phyloP scores from a whole-genome alignment of 2,888 invertebrate species.

The Iselma pallidipennis region DNA sequence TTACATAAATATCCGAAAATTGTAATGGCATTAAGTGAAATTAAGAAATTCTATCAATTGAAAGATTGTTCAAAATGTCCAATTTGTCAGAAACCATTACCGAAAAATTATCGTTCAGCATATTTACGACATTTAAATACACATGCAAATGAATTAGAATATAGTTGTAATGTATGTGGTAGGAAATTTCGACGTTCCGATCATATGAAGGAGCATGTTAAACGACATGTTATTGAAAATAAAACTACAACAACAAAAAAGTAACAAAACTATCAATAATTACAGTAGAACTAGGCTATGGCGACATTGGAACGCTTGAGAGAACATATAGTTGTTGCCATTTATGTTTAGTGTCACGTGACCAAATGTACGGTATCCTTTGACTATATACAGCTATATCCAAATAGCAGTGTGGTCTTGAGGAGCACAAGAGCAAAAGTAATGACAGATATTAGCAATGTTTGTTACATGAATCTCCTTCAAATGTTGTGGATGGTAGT shows the following conservation, averaged over 20 bases:
- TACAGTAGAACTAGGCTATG: no score
- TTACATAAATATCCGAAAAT: slow-evolving; percentile 18
- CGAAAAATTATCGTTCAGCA: slow-evolving; percentile 15
- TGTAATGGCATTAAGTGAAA: slow-evolving; percentile 19
- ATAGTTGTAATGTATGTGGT: slow-evolving; percentile 16
- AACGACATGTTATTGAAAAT: slow-evolving; percentile 14
- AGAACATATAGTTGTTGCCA: no score
- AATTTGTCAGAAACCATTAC: slow-evolving; percentile 18
- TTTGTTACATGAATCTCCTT: no score
- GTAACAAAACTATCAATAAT: not conserved
- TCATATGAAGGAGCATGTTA: slow-evolving; percentile 20
- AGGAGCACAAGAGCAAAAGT: no score
- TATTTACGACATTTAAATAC: slow-evolving; percentile 20
- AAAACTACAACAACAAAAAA: no score
- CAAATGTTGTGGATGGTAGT: no score
- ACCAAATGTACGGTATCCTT: no score
- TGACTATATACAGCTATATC: no score
- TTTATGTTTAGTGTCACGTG: no score
- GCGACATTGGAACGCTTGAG: no score
- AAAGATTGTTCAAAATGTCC: slow-evolving; percentile 17
- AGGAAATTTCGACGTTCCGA: slow-evolving; percentile 19
- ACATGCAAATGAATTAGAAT: slow-evolving; percentile 16
- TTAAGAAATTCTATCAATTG: slow-evolving; percentile 14
- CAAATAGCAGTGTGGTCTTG: no score
- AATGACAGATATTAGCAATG: no score